These are phyloP conservation scores for Drosophila anomalata DNA, from an alignment of 2,888 invertebrate genomes.

Conservation along the genomic window DNA sequence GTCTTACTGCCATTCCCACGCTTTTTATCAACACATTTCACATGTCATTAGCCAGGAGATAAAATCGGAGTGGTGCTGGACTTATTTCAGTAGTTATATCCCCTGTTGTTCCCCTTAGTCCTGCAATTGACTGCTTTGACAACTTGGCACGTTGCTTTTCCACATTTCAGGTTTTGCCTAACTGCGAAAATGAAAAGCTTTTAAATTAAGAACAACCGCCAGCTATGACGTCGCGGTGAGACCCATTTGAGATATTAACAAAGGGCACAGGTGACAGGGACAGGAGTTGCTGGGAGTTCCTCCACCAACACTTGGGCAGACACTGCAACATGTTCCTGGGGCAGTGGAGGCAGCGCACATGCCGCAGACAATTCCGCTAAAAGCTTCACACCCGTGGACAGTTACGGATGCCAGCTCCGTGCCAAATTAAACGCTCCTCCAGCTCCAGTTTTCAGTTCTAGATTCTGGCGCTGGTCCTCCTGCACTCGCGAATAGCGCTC, in stretches of 20 bases:
- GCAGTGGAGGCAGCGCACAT: constrained; percentile 34
- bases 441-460: constrained; percentile 1
- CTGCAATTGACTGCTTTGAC: constrained; percentile 45
- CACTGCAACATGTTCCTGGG: constrained; percentile 71
- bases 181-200: constrained; percentile 52
- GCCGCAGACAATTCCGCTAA: constrained; percentile 75
- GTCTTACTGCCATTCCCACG: constrained; percentile 54
- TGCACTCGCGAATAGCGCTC: constrained; percentile 40
- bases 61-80: constrained; percentile 7
- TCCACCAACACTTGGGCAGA: constrained; percentile 62
- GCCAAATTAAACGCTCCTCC: constrained; percentile 61
- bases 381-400: constrained; percentile 66
- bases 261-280: constrained; percentile 60
- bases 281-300: constrained; percentile 21
- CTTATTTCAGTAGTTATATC: constrained; percentile 1
- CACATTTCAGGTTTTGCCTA: constrained; percentile 20
- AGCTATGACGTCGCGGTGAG: constrained; percentile 33
- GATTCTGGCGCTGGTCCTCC: background rate
- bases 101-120: constrained; percentile 2
- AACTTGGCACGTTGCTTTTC: constrained; percentile 38
- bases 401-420: constrained; percentile 48
- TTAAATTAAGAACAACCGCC: constrained; percentile 48
- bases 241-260: constrained; percentile 78
- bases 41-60: constrained; percentile 62
- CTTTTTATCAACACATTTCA: constrained; percentile 72